Base-by-base conservation (phyloP, 1,140 invertebrate genomes). In the Lepidurus packardi region DNA sequence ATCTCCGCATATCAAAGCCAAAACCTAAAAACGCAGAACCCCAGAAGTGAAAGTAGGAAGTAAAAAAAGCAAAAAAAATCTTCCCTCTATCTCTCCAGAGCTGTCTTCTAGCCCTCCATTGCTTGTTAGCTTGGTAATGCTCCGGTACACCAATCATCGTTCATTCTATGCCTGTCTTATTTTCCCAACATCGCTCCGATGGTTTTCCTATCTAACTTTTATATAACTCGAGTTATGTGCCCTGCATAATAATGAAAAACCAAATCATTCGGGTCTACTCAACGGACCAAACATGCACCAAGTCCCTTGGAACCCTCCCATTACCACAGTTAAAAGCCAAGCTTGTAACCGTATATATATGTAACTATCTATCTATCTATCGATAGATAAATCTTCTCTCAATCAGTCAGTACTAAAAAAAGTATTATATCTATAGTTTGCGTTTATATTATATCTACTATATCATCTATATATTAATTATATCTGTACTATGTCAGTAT, bases 151-250 rank as follows among this genome's bases (percentile, higher is more conserved):
- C 8, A 65, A 65, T 65, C 53, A 65, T 65, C 53, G 53, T 65
- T 65, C 53, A 65, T 65, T 65, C 53, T 7, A 21, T 16, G 53
- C 53, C 34, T 65, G 53, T 65, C 53, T 21, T 21, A 65, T 65
- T 65, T 65, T 5, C 21, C 21, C 53, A 65, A n/a, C 53, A 21
- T 21, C 53, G 13, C 53, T 65, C 53, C 13, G 21, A 13, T 65
- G 53, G 53, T 65, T 65, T 65, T 65, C 34, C 53, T 47, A 65
- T 65, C 6, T 65, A 65, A 65, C 16, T n/a, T 65, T 65, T 65
- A 13, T 65, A 65, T 65, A 65, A 65, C 53, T 65, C 16, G 16
- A 16, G 53, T 7, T 65, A 65, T 65, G 53, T 21, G 9, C 53
- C 16, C 21, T 65, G 53, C 53, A 65, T 65, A 65, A 21, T 65